A percentile compares a stretch with the other conserved stretches of the same genome.
Evolutionary conservation across 2,888 invertebrate genomes (phyloP).

Genomic region (Ephialtes manifestator): DNA sequence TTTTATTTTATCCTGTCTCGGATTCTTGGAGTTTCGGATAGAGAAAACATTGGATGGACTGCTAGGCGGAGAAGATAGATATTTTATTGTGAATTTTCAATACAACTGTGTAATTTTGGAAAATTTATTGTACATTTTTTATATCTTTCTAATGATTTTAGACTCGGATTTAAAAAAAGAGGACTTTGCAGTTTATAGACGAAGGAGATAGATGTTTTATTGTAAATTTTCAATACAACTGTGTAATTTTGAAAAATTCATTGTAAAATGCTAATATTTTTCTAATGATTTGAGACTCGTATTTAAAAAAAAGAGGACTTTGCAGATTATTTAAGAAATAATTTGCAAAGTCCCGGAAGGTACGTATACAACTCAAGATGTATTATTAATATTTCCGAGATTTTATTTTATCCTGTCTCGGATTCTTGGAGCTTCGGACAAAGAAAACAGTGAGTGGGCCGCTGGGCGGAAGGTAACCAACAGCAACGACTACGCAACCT

Average conservation of each 20-base stretch:
- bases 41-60: background rate
- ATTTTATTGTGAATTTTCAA: no score
- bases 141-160: no score
- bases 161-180: no score
- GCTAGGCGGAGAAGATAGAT: no score
- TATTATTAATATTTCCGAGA: slow-evolving; percentile 18
- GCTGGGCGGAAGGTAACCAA: background rate
- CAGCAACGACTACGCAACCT: slow-evolving; percentile 1
- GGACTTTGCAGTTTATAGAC: no score
- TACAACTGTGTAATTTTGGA: no score
- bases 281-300: slow-evolving; percentile 82
- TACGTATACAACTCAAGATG: slow-evolving; percentile 9
- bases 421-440: background rate
- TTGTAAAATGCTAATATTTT: no score
- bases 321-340: no score
- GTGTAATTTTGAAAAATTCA: no score
- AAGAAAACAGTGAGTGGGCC: background rate
- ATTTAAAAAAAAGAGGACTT: slow-evolving; percentile 26
- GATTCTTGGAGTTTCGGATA: background rate
- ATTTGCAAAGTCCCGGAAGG: background rate
- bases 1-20: slow-evolving; percentile 1
- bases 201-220: no score
- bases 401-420: slow-evolving; percentile 1
- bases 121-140: no score
- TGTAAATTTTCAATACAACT: no score